phyloP scores from a whole-genome alignment of 2,113 vertebrate genomes.

The Burhinus oedicnemus region DNA sequence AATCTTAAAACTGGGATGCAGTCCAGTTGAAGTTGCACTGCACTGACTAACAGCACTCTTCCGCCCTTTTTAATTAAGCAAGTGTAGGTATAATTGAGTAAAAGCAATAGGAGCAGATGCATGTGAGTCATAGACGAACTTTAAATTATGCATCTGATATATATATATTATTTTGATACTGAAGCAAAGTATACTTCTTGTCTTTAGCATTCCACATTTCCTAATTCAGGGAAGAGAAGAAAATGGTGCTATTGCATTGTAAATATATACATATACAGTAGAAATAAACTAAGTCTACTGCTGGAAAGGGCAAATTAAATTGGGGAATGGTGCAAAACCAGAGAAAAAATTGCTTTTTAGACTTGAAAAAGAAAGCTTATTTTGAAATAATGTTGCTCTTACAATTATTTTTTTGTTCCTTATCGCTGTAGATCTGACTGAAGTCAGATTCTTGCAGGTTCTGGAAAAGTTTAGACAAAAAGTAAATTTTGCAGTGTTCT shows the following conservation, averaged over 20 bases:
- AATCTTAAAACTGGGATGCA: not conserved
- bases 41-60: not conserved
- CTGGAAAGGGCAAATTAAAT: not conserved
- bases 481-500: not conserved
- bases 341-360: not conserved
- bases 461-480: not conserved
- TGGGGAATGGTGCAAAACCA: not conserved
- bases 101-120: not conserved
- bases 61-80: not conserved
- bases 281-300: not conserved
- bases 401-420: not conserved
- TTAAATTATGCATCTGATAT: not conserved
- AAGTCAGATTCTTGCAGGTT: not conserved
- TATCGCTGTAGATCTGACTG: not conserved
- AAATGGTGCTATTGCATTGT: not conserved
- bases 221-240: not conserved
- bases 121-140: not conserved
- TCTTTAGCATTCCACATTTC: not conserved
- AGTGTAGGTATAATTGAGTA: not conserved
- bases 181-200: not conserved
- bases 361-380: not conserved
- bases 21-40: not conserved
- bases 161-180: not conserved
- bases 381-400: not conserved
- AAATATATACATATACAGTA: not conserved